Base-by-base conservation (phyloP, 2,888 invertebrate genomes). In the Leptogaster cylindrica region DNA sequence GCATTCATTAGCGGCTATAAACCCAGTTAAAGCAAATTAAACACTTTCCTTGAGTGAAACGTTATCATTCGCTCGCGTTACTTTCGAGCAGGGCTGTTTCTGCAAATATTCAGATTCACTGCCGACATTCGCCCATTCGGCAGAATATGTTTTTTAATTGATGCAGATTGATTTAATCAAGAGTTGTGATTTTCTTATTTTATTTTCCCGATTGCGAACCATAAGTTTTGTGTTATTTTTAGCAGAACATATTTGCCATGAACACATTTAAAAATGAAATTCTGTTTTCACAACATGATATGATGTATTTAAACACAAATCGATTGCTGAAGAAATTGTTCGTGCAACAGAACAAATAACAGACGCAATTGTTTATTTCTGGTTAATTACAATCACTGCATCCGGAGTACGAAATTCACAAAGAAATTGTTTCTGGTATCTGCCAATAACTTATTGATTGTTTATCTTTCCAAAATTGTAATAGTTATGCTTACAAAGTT, bases 141-240 rank as follows among this genome's bases (percentile, higher is more conserved):
- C n/a, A n/a, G n/a, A n/a, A n/a, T n/a, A n/a, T n/a, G 14, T 41
- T 18, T 41, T 10, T 41, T 41, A 41, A 41, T 41, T 41, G 41
- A 41, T 7, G 41, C 14, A 39, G 18, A 41, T 18, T 16, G 41
- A 41, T 41, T 41, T 10, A 41, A 41, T 41, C 18, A 41, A 41
- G 18, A 16, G 16, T 18, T 41, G 41, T 6, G 41, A 41, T 14
- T 41, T 41, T 39, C 39, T 39, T n/a, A n/a, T n/a, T n/a, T n/a
- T n/a, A n/a, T n/a, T n/a, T n/a, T n/a, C n/a, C n/a, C n/a, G n/a
- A n/a, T n/a, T n/a, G n/a, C n/a, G n/a, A n/a, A n/a, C n/a, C n/a
- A n/a, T n/a, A n/a, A n/a, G n/a, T n/a, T n/a, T n/a, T n/a, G n/a
- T n/a, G n/a, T n/a, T n/a, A n/a, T n/a, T n/a, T n/a, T n/a, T n/a